Evolutionary conservation across 2,113 vertebrate genomes (phyloP), one percentile per base, ranked within the genome.

Genomic region (Lepus americanus): DNA sequence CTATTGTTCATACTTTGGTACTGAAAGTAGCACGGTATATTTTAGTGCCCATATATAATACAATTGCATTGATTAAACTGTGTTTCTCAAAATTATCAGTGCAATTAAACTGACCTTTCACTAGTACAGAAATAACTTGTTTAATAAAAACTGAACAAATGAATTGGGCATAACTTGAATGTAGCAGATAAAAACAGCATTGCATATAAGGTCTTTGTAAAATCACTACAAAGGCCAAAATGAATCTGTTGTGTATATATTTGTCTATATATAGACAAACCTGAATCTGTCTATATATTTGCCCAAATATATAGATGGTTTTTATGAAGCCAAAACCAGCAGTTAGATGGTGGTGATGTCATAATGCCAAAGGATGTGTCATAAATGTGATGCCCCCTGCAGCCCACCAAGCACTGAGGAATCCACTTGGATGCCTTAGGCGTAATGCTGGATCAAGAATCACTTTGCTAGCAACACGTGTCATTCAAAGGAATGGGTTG

Each of bases 1-100:
- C 1, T 89, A 66, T 91, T 96, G 81, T 73, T 97, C 81, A 19
- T 95, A 96, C 33, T 97, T 98, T 97, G 70, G 87, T 66, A 6
- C 69, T 96, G 74, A 31, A 89, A 91, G 89, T 61, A 69, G 23
- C 33, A 92, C 93, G 88, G 73, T 95, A 95, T 94, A 77, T 90
- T 94, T 96, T 74, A 92, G 27, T 90, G 17, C 14, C 51, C 19
- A 6, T 94, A 95, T 94, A 39, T 92, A 91, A 9, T 95, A 53
- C 23, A 82, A 20, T 91, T 96, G 69, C 94, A 96, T 97, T 70
- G 94, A 96, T 77, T 96, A 53, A 19, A 9, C 80, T 89, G 78
- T n/a, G 79, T 51, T 97, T 93, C 94, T 53, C 84, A 94, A 97
- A 96, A 91, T 94, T 92, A 90, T 5, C 0, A 29, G 4, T 85